A percentile compares a stretch with the other conserved stretches of the same genome.
Conservation (phyloP, 2,888 invertebrate species). For the Agapetus fuscipes region DNA sequence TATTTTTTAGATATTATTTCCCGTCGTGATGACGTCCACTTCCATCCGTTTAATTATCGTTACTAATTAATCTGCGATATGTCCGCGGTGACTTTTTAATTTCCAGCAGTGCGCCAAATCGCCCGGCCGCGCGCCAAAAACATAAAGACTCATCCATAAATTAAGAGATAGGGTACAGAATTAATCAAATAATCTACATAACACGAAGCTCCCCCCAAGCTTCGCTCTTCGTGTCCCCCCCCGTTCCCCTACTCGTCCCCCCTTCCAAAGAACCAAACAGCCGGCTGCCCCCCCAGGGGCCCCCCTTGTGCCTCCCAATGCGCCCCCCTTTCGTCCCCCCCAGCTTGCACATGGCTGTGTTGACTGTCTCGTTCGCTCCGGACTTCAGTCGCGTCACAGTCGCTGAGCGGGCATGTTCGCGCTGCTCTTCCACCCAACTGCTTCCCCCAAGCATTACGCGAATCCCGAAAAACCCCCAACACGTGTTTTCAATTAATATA, state of each 20-base stretch:
- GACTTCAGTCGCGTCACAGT: constrained; percentile 23
- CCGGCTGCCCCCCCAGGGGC: neutral
- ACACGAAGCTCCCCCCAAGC: too few species aligned
- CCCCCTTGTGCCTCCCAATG: constrained; percentile 7
- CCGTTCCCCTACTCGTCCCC: too few species aligned
- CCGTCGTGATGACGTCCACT: too few species aligned
- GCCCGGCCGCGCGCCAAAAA: constrained; percentile 22
- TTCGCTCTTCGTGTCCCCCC: too few species aligned
- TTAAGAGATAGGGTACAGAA: constrained; percentile 23
- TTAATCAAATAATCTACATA: constrained; percentile 23
- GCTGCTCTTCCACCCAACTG: neutral
- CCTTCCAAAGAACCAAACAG: too few species aligned
- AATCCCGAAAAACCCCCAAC: too few species aligned
- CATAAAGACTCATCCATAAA: constrained; percentile 22
- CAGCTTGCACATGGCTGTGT: constrained; percentile 24
- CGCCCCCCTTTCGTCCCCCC: constrained; percentile 26
- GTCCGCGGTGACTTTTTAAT: constrained; percentile 20
- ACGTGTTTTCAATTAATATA: neutral
- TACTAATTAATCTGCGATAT: constrained; percentile 6
- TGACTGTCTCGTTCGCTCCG: constrained; percentile 15
- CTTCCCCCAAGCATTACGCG: constrained; percentile 6
- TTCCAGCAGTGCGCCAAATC: constrained; percentile 16
- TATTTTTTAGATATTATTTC: too few species aligned
- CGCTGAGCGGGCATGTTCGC: constrained; percentile 17
- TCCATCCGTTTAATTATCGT: too few species aligned